Conservation (phyloP, 1,140 invertebrate genomes). For the Aethina tumida region DNA sequence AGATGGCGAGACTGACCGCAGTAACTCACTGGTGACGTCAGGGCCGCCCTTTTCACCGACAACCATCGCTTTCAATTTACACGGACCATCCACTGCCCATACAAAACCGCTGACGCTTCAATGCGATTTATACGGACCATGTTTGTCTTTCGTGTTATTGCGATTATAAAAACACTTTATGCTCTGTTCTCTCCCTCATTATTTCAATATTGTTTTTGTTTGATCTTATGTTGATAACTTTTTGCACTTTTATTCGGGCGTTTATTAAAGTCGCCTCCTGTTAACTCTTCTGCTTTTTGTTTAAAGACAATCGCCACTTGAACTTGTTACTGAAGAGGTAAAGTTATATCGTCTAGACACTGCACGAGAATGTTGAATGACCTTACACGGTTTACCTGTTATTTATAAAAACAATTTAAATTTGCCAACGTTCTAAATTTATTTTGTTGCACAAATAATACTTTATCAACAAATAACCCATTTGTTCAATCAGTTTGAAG, state of each 20-base stretch:
- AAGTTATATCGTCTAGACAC: constrained; percentile 3
- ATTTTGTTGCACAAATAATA: too few relatives aligned
- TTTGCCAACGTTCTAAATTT: too few relatives aligned
- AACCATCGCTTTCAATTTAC: constrained; percentile 20
- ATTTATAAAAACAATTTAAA: too few relatives aligned
- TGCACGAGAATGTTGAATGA: too few relatives aligned
- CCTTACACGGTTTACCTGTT: too few relatives aligned
- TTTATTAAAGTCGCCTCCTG: constrained; percentile 1
- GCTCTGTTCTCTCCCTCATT: constrained; percentile 14
- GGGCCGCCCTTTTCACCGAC: constrained; percentile 18
- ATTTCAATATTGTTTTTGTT: constrained; percentile 15
- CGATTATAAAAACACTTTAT: constrained; percentile 18
- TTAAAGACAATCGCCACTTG: constrained; percentile 1
- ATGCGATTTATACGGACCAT: constrained; percentile 15
- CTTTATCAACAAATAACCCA: too few relatives aligned
- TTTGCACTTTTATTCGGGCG: constrained; percentile 2
- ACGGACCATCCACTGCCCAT: constrained; percentile 13
- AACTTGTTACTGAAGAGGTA: constrained; percentile 1
- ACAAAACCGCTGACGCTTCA: constrained; percentile 19
- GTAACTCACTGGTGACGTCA: constrained; percentile 20
- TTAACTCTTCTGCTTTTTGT: too few relatives aligned
- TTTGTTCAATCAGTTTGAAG: too few relatives aligned
- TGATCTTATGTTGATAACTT: constrained; percentile 8
- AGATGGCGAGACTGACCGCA: constrained; percentile 16
- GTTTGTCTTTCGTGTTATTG: constrained; percentile 19